Conservation (phyloP, 2,113 vertebrate species). For the Mesocricetus auratus region DNA sequence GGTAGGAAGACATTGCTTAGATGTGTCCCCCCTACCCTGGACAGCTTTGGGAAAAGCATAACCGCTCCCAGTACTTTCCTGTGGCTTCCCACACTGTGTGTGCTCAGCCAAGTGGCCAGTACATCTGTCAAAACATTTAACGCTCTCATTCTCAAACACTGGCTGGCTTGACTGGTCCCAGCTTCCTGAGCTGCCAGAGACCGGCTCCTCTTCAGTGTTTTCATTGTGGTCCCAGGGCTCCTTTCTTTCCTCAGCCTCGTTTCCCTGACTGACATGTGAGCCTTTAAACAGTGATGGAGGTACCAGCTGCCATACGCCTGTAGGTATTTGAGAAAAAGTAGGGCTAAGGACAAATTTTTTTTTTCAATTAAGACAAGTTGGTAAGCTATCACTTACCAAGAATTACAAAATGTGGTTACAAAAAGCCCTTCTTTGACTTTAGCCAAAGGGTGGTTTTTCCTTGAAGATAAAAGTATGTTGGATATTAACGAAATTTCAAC, state of each 20-base stretch:
- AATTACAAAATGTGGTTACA: conserved; percentile 81
- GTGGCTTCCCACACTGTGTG: conserved; percentile 74
- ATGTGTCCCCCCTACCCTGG: conserved; percentile 63
- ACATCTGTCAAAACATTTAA: conserved; percentile 78
- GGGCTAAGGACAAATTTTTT: conserved; percentile 83
- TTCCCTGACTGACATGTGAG: conserved; percentile 76
- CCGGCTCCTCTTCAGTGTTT: conserved; percentile 80
- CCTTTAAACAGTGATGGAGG: conserved; percentile 86
- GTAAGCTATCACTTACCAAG: conserved; percentile 73
- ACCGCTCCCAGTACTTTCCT: conserved; percentile 62
- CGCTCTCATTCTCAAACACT: conserved; percentile 67
- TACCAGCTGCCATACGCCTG: conserved; percentile 80
- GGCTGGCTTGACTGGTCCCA: conserved; percentile 79
- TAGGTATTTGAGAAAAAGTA: conserved; percentile 86
- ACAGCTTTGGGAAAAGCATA: conserved; percentile 70
- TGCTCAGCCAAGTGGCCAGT: conserved; percentile 74
- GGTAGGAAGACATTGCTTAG: conserved; percentile 57
- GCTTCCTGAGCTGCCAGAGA: conserved; percentile 79
- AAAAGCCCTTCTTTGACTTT: conserved; percentile 85
- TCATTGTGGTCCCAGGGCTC: conserved; percentile 83
- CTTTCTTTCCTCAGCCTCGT: conserved; percentile 78
- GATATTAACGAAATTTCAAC: conserved; percentile 85
- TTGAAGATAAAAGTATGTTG: conserved; percentile 85
- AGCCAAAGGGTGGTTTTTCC: conserved; percentile 84
- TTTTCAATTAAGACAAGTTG: conserved; percentile 63